Evolutionary conservation across 2,113 vertebrate genomes (phyloP), one percentile per base, ranked within the genome.

Genomic region (Silurus meridionalis): DNA sequence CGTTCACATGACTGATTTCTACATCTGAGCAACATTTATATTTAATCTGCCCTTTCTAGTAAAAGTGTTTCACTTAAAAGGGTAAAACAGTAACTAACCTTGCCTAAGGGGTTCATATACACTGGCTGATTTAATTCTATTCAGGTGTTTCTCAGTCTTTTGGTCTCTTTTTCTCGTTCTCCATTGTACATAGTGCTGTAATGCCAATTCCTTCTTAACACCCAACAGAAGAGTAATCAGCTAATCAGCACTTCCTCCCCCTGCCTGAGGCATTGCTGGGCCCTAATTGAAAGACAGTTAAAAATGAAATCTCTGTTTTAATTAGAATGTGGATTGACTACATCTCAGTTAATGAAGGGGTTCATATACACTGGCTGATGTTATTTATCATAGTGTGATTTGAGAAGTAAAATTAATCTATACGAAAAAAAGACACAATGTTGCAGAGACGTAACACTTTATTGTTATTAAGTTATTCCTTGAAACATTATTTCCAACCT

Each of bases 281-380:
- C 84, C 85, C 83, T 89, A 91, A 92, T 85, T 91, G 87, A 92
- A 91, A 87, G 87, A 85, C 89, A 88, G 88, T 87, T 86, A 84
- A 86, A 90, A 91, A 90, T 88, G 61, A 91, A 89, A 91, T 86
- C 75, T 86, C 80, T 82, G 55, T 87, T 89, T 89, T 88, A 90
- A 91, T 90, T 90, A 90, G 64, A 87, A 89, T 85, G 79, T 87
- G 87, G 82, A 89, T 92, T 37, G 84, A 87, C 82, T 85, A 85
- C 86, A 85, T 87, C 84, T 87, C 83, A 48, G 82, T 84, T 91
- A 90, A 91, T 90, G 88, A 90, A 91, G 89, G 89, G 83, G 83
- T 92, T 88, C 46, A 13, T 66, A 85, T 23, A 89, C 72, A 86
- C 58, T 50, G 67, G 28, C 85, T 86, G 85, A 64, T 75, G 46